phyloP scores from a whole-genome alignment of 2,797 vertebrate species.

The Sebastes goodei region DNA sequence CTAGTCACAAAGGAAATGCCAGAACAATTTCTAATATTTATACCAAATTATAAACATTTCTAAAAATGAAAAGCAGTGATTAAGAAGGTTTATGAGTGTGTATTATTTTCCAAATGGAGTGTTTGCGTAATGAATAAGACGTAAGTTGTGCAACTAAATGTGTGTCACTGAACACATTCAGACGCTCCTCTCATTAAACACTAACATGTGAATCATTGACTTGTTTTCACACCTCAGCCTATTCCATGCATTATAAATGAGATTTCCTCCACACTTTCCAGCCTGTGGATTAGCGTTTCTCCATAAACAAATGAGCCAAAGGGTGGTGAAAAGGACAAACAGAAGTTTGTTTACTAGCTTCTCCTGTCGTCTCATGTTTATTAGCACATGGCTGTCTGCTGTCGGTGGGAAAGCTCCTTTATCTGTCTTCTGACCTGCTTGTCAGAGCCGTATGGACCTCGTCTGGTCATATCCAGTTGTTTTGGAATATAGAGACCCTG shows the following conservation, averaged over 20 bases:
- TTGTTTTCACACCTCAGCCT: constrained; percentile 21
- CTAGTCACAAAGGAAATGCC: neutral
- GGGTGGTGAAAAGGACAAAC: neutral
- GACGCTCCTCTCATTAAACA: constrained; percentile 1
- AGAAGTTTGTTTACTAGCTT: neutral
- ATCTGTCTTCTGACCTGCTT: constrained; percentile 12
- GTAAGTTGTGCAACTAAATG: neutral
- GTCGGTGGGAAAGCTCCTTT: neutral
- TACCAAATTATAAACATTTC: constrained; percentile 6
- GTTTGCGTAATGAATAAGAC: neutral
- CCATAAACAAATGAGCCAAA: constrained; percentile 1
- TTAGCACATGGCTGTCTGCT: neutral
- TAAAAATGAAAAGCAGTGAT: neutral
- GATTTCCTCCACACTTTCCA: neutral
- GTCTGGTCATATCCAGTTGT: constrained; percentile 3
- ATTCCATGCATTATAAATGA: constrained; percentile 16
- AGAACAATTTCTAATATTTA: constrained; percentile 13
- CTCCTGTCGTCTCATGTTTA: neutral
- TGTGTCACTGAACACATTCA: neutral
- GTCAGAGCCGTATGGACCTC: constrained; percentile 1
- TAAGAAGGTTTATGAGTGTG: neutral
- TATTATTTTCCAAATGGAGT: neutral
- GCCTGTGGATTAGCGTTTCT: neutral
- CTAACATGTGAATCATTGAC: constrained; percentile 30
- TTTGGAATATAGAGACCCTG: neutral